Evolutionary conservation across 2,797 vertebrate species (phyloP).

Genomic region (Pseudochaenichthys georgianus): DNA sequence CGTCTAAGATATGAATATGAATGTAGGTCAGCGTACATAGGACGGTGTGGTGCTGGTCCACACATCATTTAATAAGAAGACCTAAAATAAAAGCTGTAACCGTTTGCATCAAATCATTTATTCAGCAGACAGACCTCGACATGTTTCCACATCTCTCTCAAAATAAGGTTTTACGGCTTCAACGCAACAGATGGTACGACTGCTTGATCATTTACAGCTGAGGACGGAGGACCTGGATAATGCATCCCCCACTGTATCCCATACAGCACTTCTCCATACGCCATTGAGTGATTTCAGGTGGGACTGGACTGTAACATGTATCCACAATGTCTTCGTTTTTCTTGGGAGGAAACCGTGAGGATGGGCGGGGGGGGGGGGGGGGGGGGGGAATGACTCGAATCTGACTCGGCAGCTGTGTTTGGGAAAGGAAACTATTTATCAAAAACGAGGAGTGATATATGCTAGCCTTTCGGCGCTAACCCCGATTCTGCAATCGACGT

Average conservation of each 20-base stretch:
- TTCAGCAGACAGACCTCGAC: not conserved
- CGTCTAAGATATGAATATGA: not conserved
- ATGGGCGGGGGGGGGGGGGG: not conserved
- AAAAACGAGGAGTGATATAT: slow-evolving; percentile 78
- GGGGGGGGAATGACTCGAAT: slow-evolving; percentile 43
- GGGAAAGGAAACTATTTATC: slow-evolving; percentile 83
- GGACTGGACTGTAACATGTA: slow-evolving; percentile 68
- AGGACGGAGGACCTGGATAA: slow-evolving; percentile 48
- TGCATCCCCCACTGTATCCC: slow-evolving; percentile 52
- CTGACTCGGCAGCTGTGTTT: slow-evolving; percentile 87
- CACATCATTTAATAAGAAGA: slow-evolving; percentile 3
- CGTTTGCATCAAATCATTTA: not conserved
- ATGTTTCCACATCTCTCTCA: slow-evolving; percentile 22
- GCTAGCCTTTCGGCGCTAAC: slow-evolving; percentile 61
- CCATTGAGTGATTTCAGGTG: slow-evolving; percentile 66
- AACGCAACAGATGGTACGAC: slow-evolving; percentile 31
- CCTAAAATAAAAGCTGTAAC: not conserved
- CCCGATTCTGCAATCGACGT: slow-evolving; percentile 53
- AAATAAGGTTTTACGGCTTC: slow-evolving; percentile 29
- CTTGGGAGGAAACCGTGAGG: slow-evolving; percentile 6
- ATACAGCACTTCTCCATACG: slow-evolving; percentile 11
- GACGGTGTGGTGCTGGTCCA: slow-evolving; percentile 3
- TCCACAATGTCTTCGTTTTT: slow-evolving; percentile 55
- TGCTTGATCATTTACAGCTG: slow-evolving; percentile 43
- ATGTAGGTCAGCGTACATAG: not conserved